Evolutionary conservation across 92 coral and sea anemone genomes (phyloP).

Genomic region (Muricea muricata): DNA sequence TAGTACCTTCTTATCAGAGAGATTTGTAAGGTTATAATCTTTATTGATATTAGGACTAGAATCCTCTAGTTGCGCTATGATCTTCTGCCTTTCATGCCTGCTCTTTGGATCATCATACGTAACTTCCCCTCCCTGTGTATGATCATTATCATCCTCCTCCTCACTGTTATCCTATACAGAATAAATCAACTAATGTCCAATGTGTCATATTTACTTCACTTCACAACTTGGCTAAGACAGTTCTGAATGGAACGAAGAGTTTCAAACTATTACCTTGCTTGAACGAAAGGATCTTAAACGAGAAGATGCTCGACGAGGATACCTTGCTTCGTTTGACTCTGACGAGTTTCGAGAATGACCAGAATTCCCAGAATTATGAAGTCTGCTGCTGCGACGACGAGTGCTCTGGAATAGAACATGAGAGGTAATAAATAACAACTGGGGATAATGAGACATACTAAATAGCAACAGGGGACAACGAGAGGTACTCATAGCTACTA

Average conservation of each 20-base stretch:
- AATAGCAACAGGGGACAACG: no score
- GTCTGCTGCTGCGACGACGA: slow-evolving; percentile 31
- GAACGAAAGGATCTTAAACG: slow-evolving; percentile 33
- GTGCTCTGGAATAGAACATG: not conserved
- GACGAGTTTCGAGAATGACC: slow-evolving; percentile 22
- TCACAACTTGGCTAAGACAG: no score
- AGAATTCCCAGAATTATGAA: slow-evolving; percentile 16
- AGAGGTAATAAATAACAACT: no score
- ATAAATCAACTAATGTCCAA: not conserved
- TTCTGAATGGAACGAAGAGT: no score
- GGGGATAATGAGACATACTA: no score
- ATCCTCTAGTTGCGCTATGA: slow-evolving; percentile 83
- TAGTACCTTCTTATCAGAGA: not conserved
- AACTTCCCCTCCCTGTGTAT: slow-evolving; percentile 72
- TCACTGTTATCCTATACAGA: slow-evolving; percentile 5
- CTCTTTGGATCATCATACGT: slow-evolving; percentile 98
- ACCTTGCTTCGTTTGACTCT: not conserved
- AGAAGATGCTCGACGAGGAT: slow-evolving; percentile 7
- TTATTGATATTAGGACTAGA: slow-evolving; percentile 74
- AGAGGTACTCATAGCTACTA: no score
- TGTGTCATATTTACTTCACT: no score
- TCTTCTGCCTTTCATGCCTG: slow-evolving; percentile 86
- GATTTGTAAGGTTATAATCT: not conserved
- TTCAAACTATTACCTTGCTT: slow-evolving; percentile 33
- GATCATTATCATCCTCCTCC: slow-evolving; percentile 83